Evolutionary conservation across 2,797 vertebrate species (phyloP), one percentile per base, ranked within the genome.

Genomic region (Philypnodon macrostomus): DNA sequence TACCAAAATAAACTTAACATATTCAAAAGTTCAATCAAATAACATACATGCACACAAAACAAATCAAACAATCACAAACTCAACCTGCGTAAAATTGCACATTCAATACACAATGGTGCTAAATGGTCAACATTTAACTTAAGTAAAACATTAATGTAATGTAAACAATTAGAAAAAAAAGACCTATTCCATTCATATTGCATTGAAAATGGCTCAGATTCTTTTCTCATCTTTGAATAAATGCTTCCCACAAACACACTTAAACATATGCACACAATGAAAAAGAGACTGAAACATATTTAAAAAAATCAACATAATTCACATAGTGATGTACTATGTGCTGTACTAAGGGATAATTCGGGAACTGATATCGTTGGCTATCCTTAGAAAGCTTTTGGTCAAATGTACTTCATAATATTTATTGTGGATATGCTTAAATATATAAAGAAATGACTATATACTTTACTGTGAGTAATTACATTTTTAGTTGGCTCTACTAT

Each of bases 151-250:
- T 89, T 88, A 88, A 90, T 88, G 84, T 87, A 88, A 90, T 90
- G 89, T 89, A 88, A 86, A 87, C 73, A 7, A 70, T 59, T 60
- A 75, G 78, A 82, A 60, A 84, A 86, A 85, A 76, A 77, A 78
- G 59, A 83, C 50, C 58, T 78, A 66, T 67, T 79, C 72, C 73
- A 84, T 75, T 89, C 84, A 87, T 90, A 88, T 90, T 91, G 87
- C 87, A 88, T 85, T 70, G 80, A 89, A 83, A 86, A 85, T 89
- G 87, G 87, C 90, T 91, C 89, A 90, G 88, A 85, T 81, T 74
- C 38, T 56, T 55, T 37, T 52, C 49, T 63, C 63, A 49, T 45
- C 80, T 54, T 73, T 41, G 29, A 56, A 75, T 62, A 72, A 68
- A 78, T 69, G 63, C 54, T 58, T 44, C 55, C 49, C 0, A 48